Evolutionary conservation across 2,888 invertebrate genomes (phyloP), one percentile per base, ranked within the genome.

Genomic region (Dolichopus griseipennis): DNA sequence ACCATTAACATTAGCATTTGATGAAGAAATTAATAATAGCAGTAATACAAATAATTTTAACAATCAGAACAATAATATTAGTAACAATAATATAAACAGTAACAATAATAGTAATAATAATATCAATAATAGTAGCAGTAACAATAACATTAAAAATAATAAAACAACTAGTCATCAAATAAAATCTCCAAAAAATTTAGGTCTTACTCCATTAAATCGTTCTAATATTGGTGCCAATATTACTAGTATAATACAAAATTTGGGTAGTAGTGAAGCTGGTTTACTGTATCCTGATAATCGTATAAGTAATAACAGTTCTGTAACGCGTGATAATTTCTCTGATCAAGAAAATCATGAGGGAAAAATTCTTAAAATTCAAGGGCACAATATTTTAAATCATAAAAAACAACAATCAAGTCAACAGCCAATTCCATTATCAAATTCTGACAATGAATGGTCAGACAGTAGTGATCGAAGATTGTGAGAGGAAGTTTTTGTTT

Each of bases 241-340:
- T 22, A 83, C 82, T n/a, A 80, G 80, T 52, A 74, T 83, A 65
- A 83, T 83, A 63, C 83, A 83, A 71, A 83, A 83, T 76, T 74
- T 83, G 61, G 82, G 83, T 5, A 81, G 78, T 12, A 82, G 81
- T 74, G 77, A 82, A 10, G 81, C 80, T 7, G 82, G 82, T 9
- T 72, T 81, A 37, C 73, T 83, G 21, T 83, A 83, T 73, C 75
- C 75, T 8, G 74, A 75, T 65, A 74, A 67, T 63, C 68, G 74
- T 20, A 65, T 73, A 34, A 10, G 18, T 18, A 66, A 68, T 15
- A 62, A 21, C 1, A 67, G 34, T 52, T 52, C 18, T 41, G 15
- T 52, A 52, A 18, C 1, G 1, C 52, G n/a, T 52, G 52, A 52
- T 18, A 52, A 52, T 52, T 52, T 18, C 18, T 62, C 67, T 12